Evolutionary conservation across 2,888 invertebrate species (phyloP).

Genomic region (Onchidella celtica): DNA sequence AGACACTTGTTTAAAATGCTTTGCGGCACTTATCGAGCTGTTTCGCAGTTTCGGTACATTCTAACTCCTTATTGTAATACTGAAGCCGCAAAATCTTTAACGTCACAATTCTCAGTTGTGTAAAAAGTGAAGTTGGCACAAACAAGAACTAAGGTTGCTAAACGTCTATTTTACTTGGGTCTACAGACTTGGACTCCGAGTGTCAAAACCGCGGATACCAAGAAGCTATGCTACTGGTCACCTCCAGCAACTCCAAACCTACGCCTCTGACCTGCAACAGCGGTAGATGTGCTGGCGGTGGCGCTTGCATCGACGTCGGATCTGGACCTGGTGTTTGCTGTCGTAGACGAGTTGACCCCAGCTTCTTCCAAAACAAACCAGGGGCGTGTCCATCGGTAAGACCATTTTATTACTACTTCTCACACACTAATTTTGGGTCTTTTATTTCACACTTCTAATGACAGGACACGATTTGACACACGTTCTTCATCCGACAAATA

Average conservation of each 20-base stretch:
- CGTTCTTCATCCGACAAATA: not conserved
- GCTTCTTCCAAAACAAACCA: conserved; percentile 14
- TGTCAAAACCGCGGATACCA: conserved; percentile 2
- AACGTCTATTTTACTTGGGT: not conserved
- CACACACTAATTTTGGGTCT: not conserved
- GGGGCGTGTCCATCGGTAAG: conserved; percentile 30
- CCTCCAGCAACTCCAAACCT: not conserved
- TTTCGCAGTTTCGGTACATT: no score
- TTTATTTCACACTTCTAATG: not conserved
- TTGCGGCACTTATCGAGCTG: no score
- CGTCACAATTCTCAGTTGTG: no score
- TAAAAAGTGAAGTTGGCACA: no score
- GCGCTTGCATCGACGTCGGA: conserved; percentile 9
- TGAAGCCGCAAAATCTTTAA: no score
- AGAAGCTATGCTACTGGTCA: conserved; percentile 10
- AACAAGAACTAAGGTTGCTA: no score
- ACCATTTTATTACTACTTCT: no score
- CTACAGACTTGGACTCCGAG: conserved; percentile 7
- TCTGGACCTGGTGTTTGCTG: conserved; percentile 20
- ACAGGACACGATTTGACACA: not conserved
- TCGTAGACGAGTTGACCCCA: conserved; percentile 13
- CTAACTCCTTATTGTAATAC: no score
- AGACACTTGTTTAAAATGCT: no score
- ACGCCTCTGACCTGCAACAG: no score
- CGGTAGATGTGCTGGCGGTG: no score